A percentile compares a stretch with the other conserved stretches of the same genome.
phyloP scores from a whole-genome alignment of 2,797 vertebrate genomes.

The Periophthalmus magnuspinnatus region DNA sequence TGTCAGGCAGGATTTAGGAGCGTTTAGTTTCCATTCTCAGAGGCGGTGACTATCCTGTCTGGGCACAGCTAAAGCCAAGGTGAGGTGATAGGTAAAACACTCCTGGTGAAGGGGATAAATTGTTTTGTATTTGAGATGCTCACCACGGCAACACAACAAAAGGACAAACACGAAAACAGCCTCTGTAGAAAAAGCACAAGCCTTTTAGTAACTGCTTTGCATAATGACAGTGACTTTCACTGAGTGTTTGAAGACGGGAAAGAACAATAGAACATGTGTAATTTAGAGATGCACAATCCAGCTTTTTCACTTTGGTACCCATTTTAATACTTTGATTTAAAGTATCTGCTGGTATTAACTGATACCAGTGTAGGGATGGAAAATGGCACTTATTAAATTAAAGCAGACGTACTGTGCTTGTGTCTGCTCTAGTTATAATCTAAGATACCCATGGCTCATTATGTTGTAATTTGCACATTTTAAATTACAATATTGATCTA shows the following conservation, averaged over 20 bases:
- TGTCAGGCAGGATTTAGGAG: constrained; percentile 32
- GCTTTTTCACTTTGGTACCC: too few relatives aligned
- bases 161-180: neutral
- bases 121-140: constrained; percentile 20
- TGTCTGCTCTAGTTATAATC: too few relatives aligned
- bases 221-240: constrained; percentile 5
- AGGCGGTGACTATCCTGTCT: constrained; percentile 2
- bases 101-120: constrained; percentile 20
- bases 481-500: too few relatives aligned
- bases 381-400: too few relatives aligned
- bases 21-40: too few relatives aligned
- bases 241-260: neutral
- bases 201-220: neutral
- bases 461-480: too few relatives aligned
- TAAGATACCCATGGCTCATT: too few relatives aligned
- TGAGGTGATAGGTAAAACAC: constrained; percentile 12
- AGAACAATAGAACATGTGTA: neutral
- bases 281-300: too few relatives aligned
- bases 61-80: constrained; percentile 24
- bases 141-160: neutral
- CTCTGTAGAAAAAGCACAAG: neutral
- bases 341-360: too few relatives aligned
- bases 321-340: too few relatives aligned
- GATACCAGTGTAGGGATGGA: too few relatives aligned
- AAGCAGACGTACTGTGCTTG: too few relatives aligned